phyloP scores from a whole-genome alignment of 1,140 invertebrate species.

The Drosophila kikkawai region DNA sequence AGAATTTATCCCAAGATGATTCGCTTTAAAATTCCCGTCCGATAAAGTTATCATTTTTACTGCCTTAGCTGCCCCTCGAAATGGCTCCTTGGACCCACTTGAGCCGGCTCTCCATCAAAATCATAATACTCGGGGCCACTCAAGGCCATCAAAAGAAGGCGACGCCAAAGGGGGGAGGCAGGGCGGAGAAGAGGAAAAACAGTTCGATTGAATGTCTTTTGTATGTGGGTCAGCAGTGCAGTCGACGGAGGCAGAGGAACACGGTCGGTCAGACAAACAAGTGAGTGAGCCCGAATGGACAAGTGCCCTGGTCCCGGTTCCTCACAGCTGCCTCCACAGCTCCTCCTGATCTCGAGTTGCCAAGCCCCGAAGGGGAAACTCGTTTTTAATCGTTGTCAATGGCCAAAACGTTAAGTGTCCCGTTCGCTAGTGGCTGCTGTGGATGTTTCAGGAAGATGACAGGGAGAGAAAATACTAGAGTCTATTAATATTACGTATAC shows the following conservation, averaged over 20 bases:
- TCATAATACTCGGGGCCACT: slow-evolving; percentile 49
- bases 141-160: slow-evolving; percentile 50
- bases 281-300: slow-evolving; percentile 48
- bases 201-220: slow-evolving; percentile 77
- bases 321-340: not conserved
- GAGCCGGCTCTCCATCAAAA: slow-evolving; percentile 45
- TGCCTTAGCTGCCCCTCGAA: slow-evolving; percentile 28
- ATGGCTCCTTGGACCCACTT: slow-evolving; percentile 39
- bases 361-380: slow-evolving; percentile 46
- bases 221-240: slow-evolving; percentile 78
- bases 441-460: slow-evolving; percentile 42
- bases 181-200: slow-evolving; percentile 30
- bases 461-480: not conserved
- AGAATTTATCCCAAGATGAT: not conserved
- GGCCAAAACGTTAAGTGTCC: slow-evolving; percentile 81
- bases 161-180: slow-evolving; percentile 14
- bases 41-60: slow-evolving; percentile 42
- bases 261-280: slow-evolving; percentile 27
- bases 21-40: slow-evolving; percentile 7
- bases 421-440: slow-evolving; percentile 59
- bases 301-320: slow-evolving; percentile 69
- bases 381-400: slow-evolving; percentile 83
- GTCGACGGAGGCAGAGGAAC: slow-evolving; percentile 28
- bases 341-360: not conserved
- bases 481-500: not conserved